Percentiles rank a stretch among this genome's conserved stretches.
Evolutionary conservation across 2,797 vertebrate genomes (phyloP).

Genomic region (Myotis myotis): DNA sequence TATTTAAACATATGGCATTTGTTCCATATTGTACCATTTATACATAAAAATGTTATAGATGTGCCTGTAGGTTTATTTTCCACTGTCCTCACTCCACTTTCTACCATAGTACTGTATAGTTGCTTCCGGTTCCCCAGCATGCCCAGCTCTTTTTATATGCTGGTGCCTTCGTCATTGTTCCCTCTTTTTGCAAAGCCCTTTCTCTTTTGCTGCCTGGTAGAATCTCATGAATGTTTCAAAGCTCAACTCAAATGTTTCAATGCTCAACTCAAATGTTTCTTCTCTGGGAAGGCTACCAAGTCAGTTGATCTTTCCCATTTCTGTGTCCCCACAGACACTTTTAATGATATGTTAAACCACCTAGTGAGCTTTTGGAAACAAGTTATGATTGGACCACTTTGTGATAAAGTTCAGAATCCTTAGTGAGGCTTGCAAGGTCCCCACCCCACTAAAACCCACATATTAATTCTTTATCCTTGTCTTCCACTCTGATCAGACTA

Average conservation of each 20-base stretch:
- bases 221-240: neutral
- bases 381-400: neutral
- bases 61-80: neutral
- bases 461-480: neutral
- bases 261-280: neutral
- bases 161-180: neutral
- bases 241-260: neutral
- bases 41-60: neutral
- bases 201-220: neutral
- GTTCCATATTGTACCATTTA: neutral
- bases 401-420: neutral
- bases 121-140: neutral
- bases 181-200: neutral
- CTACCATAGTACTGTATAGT: too few relatives aligned
- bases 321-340: neutral
- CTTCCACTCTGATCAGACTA: neutral
- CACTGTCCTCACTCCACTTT: neutral
- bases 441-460: neutral
- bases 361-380: neutral
- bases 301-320: neutral
- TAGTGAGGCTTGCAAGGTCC: neutral
- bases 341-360: neutral
- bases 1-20: neutral
- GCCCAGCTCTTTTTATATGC: neutral
- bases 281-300: neutral